Conservation (phyloP, 2,888 invertebrate genomes). For the Azorinus chamasolen region DNA sequence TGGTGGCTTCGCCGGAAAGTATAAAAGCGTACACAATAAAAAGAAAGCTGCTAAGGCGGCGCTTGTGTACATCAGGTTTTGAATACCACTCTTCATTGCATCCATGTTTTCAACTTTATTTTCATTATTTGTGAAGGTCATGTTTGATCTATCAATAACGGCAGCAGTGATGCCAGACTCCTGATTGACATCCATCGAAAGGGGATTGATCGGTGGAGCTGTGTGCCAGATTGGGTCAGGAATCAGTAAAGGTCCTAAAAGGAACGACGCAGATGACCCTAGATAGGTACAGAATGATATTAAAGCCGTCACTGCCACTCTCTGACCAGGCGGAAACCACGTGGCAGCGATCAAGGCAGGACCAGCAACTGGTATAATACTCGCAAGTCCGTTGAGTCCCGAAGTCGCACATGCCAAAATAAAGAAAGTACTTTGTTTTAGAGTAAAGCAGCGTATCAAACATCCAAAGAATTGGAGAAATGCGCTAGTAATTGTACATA, state of each 20-base stretch:
- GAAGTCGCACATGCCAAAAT: slow-evolving; percentile 81
- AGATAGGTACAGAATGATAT: slow-evolving; percentile 43
- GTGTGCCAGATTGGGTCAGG: slow-evolving; percentile 33
- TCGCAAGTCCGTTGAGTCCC: slow-evolving; percentile 85
- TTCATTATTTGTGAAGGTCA: background rate
- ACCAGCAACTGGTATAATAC: slow-evolving; percentile 85
- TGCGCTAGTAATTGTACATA: slow-evolving; percentile 26
- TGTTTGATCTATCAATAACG: too few species aligned
- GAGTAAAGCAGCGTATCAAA: slow-evolving; percentile 38
- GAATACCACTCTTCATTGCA: slow-evolving; percentile 26
- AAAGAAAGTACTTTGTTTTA: slow-evolving; percentile 17
- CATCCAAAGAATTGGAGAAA: slow-evolving; percentile 18
- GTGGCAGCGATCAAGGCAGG: slow-evolving; percentile 86
- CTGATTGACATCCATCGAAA: too few species aligned
- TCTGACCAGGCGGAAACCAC: slow-evolving; percentile 87
- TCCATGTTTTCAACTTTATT: background rate
- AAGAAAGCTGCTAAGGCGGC: slow-evolving; percentile 9
- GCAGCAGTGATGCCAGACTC: too few species aligned
- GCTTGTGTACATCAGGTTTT: slow-evolving; percentile 29
- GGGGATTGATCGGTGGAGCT: background rate
- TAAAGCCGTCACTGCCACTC: slow-evolving; percentile 84
- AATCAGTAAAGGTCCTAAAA: slow-evolving; percentile 48
- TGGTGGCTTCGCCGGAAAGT: slow-evolving; percentile 80
- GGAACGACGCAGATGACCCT: slow-evolving; percentile 43
- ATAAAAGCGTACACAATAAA: slow-evolving; percentile 69